Evolutionary conservation across 2,797 vertebrate genomes (phyloP), one percentile per base, ranked within the genome.

Genomic region (Sitta carolinensis): DNA sequence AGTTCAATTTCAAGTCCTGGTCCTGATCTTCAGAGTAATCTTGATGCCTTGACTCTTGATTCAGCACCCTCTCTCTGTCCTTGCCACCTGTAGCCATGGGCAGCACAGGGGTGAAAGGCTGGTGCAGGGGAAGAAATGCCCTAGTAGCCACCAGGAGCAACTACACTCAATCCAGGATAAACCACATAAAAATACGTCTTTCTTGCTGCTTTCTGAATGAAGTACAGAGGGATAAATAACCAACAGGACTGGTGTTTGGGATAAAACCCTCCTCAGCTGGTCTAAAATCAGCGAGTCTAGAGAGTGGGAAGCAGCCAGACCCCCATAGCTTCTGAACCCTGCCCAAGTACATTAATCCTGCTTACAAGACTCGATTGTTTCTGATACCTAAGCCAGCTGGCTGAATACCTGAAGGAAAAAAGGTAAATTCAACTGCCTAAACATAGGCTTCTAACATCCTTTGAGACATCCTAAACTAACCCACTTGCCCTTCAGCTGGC

Each of bases 101-200:
- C 38, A 16, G 4, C 0, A 0, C 19, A 23, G 51, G 10, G 7
- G 16, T 43, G 45, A 63, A 67, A 57, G 16, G 21, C 69, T 48
- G 30, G 18, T 25, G 23, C 36, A 6, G 8, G 20, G 20, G 7
- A 3, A 82, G 45, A 52, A 15, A 48, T 8, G 25, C 30, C 38
- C 10, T 58, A 57, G 66, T 22, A 45, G 50, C 54, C 54, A 19
- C 50, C 43, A 69, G 58, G 25, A 84, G 45, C 54, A 52, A 13
- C 19, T 54, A 20, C 0, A 0, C 54, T 87, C 34, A 63, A 69
- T 42, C 62, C 45, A 19, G 18, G 43, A 58, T 43, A 89, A 90
- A 50, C 23, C 32, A 47, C 29, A 13, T 16, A 38, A 79, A 81
- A 42, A 72, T 54, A 84, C 27, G 42, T 51, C 21, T 72, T 23